Percentiles rank a stretch among this genome's conserved stretches.
Conservation (phyloP, 2,888 invertebrate genomes). For the Amiota communis region DNA sequence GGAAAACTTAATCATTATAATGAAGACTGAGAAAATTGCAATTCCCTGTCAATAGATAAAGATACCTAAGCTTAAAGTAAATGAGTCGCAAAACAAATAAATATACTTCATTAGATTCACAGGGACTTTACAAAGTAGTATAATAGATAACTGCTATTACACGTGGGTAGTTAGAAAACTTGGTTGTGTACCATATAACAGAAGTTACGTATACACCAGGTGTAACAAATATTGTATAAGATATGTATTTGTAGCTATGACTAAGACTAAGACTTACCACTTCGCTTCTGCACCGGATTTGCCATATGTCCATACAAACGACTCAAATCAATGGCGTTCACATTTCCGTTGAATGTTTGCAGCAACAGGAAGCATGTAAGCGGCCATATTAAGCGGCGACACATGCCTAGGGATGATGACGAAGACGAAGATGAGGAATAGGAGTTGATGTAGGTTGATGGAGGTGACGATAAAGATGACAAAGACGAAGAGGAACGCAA, state of each 20-base stretch:
- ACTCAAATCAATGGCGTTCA: constrained; percentile 80
- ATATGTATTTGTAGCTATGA: constrained; percentile 30
- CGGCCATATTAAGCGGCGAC: constrained; percentile 71
- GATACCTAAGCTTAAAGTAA: background rate
- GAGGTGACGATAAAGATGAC: constrained; percentile 7
- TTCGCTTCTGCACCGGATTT: constrained; percentile 71
- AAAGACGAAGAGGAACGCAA: background rate
- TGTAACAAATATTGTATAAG: constrained; percentile 12
- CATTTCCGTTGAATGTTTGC: constrained; percentile 78
- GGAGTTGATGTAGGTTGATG: constrained; percentile 36
- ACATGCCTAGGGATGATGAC: constrained; percentile 50
- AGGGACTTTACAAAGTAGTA: background rate
- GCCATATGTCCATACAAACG: constrained; percentile 84
- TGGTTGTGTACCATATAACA: background rate
- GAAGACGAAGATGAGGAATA: constrained; percentile 1
- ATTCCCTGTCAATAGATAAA: background rate
- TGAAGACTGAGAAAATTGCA: background rate
- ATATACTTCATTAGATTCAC: constrained; percentile 11
- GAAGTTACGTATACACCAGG: constrained; percentile 21
- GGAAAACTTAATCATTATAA: too few species aligned
- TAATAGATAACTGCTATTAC: background rate
- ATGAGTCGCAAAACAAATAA: background rate
- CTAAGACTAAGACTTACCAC: constrained; percentile 63
- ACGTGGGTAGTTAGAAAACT: background rate
- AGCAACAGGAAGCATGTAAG: constrained; percentile 79